Evolutionary conservation across 2,797 vertebrate species (phyloP).

Genomic region (Spheniscus humboldti): DNA sequence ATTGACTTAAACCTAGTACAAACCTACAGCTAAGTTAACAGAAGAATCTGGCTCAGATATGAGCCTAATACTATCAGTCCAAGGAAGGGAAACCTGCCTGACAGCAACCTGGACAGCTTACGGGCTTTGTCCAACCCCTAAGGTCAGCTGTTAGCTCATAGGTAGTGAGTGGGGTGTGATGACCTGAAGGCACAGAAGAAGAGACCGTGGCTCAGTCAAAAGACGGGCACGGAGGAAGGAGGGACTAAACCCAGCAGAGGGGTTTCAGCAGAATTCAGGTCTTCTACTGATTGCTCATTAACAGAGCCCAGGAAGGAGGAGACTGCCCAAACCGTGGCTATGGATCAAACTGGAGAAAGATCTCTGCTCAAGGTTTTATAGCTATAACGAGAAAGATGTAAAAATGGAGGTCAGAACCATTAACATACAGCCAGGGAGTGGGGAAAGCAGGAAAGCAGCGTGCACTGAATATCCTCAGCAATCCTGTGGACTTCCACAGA

Average conservation of each 20-base stretch:
- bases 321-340: background rate
- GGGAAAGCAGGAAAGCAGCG: background rate
- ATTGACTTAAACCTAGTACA: background rate
- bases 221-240: background rate
- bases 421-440: no score
- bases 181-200: background rate
- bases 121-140: background rate
- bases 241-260: background rate
- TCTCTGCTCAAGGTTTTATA: background rate
- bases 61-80: background rate
- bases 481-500: background rate
- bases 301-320: background rate
- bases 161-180: background rate
- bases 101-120: background rate
- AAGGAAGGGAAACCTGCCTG: background rate
- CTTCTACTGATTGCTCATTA: background rate
- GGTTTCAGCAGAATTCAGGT: background rate
- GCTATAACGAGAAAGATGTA: background rate
- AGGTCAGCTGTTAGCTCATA: background rate
- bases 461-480: background rate
- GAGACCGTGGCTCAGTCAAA: background rate
- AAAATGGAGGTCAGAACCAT: background rate
- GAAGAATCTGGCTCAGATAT: background rate
- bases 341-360: background rate
- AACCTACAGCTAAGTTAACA: background rate